Evolutionary conservation across 2,113 vertebrate genomes (phyloP).

Genomic region (Aegithalos caudatus): DNA sequence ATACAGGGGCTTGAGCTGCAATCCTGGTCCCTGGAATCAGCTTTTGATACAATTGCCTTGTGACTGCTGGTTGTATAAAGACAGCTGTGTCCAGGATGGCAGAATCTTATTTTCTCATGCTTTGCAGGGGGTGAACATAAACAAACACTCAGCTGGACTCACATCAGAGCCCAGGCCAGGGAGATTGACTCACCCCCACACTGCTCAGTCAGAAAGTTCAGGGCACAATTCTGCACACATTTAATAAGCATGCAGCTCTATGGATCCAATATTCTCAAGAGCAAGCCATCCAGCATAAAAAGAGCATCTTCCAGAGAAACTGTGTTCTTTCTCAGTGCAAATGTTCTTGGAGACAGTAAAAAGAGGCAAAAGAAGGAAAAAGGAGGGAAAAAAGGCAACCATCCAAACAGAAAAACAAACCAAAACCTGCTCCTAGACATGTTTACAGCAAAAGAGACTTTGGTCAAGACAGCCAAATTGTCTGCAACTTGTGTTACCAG

Average conservation of each 20-base stretch:
- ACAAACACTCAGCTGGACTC: neutral
- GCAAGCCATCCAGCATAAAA: neutral
- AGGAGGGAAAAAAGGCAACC: neutral
- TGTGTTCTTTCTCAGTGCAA: neutral
- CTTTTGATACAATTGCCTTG: neutral
- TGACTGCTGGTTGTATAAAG: neutral
- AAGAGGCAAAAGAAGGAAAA: neutral
- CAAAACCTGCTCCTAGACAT: neutral
- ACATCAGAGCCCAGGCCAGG: neutral
- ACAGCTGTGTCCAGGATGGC: neutral
- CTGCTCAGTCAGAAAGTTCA: neutral
- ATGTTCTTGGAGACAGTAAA: neutral
- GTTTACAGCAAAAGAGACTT: neutral
- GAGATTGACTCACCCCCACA: fast-evolving
- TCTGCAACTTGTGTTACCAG: neutral
- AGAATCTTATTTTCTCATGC: neutral
- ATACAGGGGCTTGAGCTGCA: neutral
- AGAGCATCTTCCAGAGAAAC: neutral
- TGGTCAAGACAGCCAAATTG: neutral
- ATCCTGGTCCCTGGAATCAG: neutral
- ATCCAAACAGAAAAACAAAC: neutral
- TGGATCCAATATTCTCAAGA: neutral
- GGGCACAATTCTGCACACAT: neutral
- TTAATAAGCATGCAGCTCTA: neutral
- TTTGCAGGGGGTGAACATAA: fast-evolving